A percentile compares a stretch with the other conserved stretches of the same genome.
Evolutionary conservation across 2,888 invertebrate genomes (phyloP).

Genomic region (Aphelenchoides bicaudatus): DNA sequence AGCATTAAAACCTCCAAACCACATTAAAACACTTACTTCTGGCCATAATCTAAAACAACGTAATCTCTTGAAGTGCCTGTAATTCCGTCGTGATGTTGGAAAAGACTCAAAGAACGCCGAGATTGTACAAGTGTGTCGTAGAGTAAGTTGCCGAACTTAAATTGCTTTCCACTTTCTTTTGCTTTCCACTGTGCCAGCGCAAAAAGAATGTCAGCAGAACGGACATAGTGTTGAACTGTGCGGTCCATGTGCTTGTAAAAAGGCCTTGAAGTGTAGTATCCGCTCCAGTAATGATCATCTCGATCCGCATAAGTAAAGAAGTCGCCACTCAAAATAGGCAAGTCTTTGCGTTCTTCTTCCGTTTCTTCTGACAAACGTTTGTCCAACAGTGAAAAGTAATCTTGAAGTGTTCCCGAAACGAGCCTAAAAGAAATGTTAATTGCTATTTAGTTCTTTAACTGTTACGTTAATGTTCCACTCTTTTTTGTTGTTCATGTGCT

Average conservation of each 20-base stretch:
- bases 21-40: constrained; percentile 17
- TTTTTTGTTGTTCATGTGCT: constrained; percentile 74
- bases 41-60: constrained; percentile 76
- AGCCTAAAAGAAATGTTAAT: constrained; percentile 65
- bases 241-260: constrained; percentile 90
- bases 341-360: constrained; percentile 60
- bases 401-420: constrained; percentile 86
- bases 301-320: constrained; percentile 94
- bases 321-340: constrained; percentile 82
- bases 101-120: constrained; percentile 75
- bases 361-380: constrained; percentile 10
- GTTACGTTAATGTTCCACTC: constrained; percentile 75
- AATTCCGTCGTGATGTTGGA: constrained; percentile 97
- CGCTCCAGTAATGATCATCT: constrained; percentile 93
- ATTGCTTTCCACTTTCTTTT: not conserved
- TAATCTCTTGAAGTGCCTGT: constrained; percentile 88
- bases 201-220: constrained; percentile 51
- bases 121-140: constrained; percentile 67
- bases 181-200: constrained; percentile 59
- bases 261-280: constrained; percentile 83
- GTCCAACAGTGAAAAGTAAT: constrained; percentile 75
- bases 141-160: not conserved
- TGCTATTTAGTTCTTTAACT: not conserved
- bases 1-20: not conserved
- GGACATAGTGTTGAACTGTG: constrained; percentile 65